phyloP scores from a whole-genome alignment of 2,113 vertebrate species.

The Kryptolebias marmoratus region DNA sequence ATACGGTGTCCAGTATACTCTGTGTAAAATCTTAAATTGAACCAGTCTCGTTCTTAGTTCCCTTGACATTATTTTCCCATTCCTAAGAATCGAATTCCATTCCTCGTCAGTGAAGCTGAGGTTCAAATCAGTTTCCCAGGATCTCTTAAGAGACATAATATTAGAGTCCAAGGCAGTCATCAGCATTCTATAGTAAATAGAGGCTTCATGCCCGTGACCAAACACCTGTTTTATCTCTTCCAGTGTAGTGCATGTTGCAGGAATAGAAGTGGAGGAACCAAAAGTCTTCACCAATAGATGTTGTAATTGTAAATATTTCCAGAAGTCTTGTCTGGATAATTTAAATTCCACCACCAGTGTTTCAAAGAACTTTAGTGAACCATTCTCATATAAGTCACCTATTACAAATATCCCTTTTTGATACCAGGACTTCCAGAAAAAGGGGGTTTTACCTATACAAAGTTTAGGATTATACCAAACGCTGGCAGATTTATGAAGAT shows the following conservation, averaged over 20 bases:
- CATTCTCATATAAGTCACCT: too few relatives aligned
- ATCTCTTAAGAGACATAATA: neutral
- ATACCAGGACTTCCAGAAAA: too few relatives aligned
- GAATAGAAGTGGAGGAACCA: neutral
- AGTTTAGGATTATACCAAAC: too few relatives aligned
- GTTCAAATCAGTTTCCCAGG: neutral
- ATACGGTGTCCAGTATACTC: too few relatives aligned
- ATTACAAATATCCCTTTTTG: too few relatives aligned
- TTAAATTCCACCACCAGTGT: too few relatives aligned
- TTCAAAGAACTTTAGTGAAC: too few relatives aligned
- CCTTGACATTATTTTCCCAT: neutral
- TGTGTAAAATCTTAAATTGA: neutral
- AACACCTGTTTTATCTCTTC: neutral
- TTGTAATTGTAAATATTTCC: neutral
- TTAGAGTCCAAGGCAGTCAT: neutral
- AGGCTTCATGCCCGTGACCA: neutral
- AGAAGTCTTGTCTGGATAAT: too few relatives aligned
- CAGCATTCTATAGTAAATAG: neutral
- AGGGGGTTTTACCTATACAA: too few relatives aligned
- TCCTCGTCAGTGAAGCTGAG: neutral
- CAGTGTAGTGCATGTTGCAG: neutral
- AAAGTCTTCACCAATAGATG: neutral
- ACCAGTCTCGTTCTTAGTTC: neutral
- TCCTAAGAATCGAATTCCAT: neutral
- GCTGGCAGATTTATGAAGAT: neutral